Evolutionary conservation across 2,113 vertebrate genomes (phyloP), one percentile per base, ranked within the genome.

Genomic region (Terrapene triunguis): DNA sequence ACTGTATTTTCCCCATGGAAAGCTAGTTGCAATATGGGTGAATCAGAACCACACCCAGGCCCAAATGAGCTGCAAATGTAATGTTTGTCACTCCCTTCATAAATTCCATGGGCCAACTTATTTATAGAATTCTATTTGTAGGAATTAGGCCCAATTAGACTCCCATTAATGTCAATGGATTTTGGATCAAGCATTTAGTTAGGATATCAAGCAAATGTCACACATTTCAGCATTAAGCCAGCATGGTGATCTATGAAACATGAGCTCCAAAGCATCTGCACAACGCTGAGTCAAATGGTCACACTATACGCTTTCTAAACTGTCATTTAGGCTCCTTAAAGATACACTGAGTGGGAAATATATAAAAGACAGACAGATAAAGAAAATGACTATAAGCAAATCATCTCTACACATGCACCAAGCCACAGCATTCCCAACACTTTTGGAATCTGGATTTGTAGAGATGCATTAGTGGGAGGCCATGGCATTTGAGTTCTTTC

Each of bases 221-320:
- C 80, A 91, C 88, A 87, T 94, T 97, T 98, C 96, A 96, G 88
- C 93, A 96, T 89, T 97, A 94, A 97, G 95, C 96, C 97, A 98
- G 97, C 94, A 97, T 9, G 22, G 72, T 91, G 94, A 96, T 95
- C 97, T 97, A 96, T 97, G 97, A 98, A 98, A 98, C 89, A 90
- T 10, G 97, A 98, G 93, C 92, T 95, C 97, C 95, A 98, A 96
- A 95, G 95, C 89, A 97, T 97, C 93, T 95, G 90, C 80, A 94
- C 14, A 50, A 90, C 47, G 92, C 83, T 93, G 88, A 96, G 79
- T 89, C 90, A 93, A 98, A 79, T 94, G 88, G 88, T 90, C 92
- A 84, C 82, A 93, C 86, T 93, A 87, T 86, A 89, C 87, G 87
- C 94, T 81, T 95, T 96, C 92, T 97, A 90, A 97, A 95, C 62